Percentiles rank a stretch among this genome's conserved stretches.
These are phyloP conservation scores for Drosophila tsacasi DNA, from an alignment of 1,140 invertebrate genomes.

Conservation along the genomic window DNA sequence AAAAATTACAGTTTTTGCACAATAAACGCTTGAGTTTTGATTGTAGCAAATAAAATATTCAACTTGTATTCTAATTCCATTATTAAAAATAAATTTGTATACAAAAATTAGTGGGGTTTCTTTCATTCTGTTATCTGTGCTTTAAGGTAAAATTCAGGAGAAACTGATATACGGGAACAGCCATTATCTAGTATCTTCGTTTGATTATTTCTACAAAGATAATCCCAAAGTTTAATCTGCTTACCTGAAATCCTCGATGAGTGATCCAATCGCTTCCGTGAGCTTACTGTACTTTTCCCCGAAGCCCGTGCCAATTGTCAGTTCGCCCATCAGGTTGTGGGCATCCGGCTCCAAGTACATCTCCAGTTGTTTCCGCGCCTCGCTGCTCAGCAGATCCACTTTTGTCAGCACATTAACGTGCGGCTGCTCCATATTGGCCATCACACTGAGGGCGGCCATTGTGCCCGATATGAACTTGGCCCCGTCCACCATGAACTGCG, in stretches of 20 bases:
- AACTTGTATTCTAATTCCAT: not conserved
- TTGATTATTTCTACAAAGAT: not conserved
- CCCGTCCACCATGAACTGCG: constrained; percentile 98
- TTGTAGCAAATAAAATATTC: not conserved
- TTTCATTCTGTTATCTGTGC: not conserved
- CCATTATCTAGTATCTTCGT: not conserved
- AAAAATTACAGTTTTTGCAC: not conserved
- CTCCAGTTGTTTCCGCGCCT: constrained; percentile 92
- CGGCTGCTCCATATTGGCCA: constrained; percentile 98
- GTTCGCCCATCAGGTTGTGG: constrained; percentile 89
- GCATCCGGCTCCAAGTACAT: constrained; percentile 95
- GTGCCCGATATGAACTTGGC: constrained; percentile 98
- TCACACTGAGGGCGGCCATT: constrained; percentile 97
- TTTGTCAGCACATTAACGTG: constrained; percentile 98
- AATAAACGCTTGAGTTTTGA: not conserved
- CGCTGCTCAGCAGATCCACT: constrained; percentile 96
- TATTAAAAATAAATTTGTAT: not conserved
- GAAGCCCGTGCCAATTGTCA: constrained; percentile 88
- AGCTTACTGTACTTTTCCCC: constrained; percentile 92
- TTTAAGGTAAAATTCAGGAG: not conserved
- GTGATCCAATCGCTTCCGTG: constrained; percentile 90
- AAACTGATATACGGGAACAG: not conserved
- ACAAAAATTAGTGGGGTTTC: not conserved
- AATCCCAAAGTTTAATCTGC: not conserved
- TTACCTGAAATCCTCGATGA: constrained; percentile 94